Evolutionary conservation across 2,888 invertebrate species (phyloP), one percentile per base, ranked within the genome.

Genomic region (Strigamia crassipes): DNA sequence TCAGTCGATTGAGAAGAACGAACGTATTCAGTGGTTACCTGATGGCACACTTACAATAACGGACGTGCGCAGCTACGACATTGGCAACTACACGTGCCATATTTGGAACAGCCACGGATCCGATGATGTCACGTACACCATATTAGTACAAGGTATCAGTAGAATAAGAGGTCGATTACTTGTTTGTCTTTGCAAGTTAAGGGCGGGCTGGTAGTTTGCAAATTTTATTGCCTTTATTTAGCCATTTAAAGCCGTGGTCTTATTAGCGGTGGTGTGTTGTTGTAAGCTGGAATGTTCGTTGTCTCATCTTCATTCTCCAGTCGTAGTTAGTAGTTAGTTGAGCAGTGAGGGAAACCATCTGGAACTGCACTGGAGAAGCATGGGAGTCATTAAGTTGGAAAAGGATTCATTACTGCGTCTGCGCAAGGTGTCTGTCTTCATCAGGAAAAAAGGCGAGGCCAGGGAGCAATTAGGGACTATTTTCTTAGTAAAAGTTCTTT

Each of bases 1-100:
- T 81, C 81, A 81, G 27, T 31, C 61, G 51, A 41, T 81, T 21
- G 81, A 81, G 41, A 78, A 78, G 34, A 81, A 27, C 27, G 81
- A 81, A 23, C 77, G 81, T 18, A 23, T 81, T 42, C 51, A 78
- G 42, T 81, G 38, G 81, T 41, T 51, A 15, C 77, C 42, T 23
- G 81, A 81, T 46, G 81, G 81, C 27, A 34, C 81, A 23, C 61
- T 81, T 18, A 23, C 41, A 27, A 81, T 81, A 23, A 27, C 38
- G 10, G 78, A 81, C 46, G 77, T 81, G 34, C 81, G 42, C 21
- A 78, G 77, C 31, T 46, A 42, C 27, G 81, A 81, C 27, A 46
- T 42, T 12, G 81, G 81, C 0, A 81, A 81, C 23, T 81, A 81
- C 51, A 78, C 81, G 31, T 81, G 81, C 41, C 81, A 81, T 46